Evolutionary conservation across 2,888 invertebrate genomes (phyloP), one percentile per base, ranked within the genome.

Genomic region (Conchocele bisecta): DNA sequence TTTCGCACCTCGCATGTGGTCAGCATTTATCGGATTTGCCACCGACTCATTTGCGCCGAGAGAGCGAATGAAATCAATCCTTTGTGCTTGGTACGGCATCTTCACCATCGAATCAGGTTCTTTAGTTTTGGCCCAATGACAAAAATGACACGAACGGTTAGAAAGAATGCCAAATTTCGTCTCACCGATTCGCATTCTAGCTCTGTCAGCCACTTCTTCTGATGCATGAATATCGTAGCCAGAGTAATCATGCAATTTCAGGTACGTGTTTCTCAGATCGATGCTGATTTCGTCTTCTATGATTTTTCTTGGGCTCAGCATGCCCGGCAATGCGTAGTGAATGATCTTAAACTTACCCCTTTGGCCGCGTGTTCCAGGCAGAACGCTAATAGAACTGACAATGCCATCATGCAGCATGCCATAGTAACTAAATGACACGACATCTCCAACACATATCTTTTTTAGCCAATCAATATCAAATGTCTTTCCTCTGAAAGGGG

Each of bases 111-210:
- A 26, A 4, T 39, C 42, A 15, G 44, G 29, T 26, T 56, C 48
- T 20, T 51, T 51, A 9, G 67, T 24, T 41, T 67, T 72, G n/a
- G 66, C 72, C 72, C 72, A 72, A 31, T 72, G 63, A 28, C 72
- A 72, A 31, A 72, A 72, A 51, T 72, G 66, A 22, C 61, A 50
- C 0, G 66, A 63, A n/a, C 72, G 65, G 33, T 67, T 61, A 4
- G 61, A 35, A 1, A 67, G 9, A n/a, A n/a, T n/a, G 5, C 72
- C 63, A 37, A 51, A 72, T 33, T 72, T 67, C 3, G 44, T 67
- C 37, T 72, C 72, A 2, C 72, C 72, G 17, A 72, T 29, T 35
- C 72, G 41, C 22, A 67, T 41, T 13, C 67, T 35, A 1, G 72
- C 72, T 44, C 72, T 33, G 11, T 33, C 24, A 20, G 67, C 41